Evolutionary conservation across 2,888 invertebrate genomes (phyloP).

Genomic region (Amphimallon solstitiale): DNA sequence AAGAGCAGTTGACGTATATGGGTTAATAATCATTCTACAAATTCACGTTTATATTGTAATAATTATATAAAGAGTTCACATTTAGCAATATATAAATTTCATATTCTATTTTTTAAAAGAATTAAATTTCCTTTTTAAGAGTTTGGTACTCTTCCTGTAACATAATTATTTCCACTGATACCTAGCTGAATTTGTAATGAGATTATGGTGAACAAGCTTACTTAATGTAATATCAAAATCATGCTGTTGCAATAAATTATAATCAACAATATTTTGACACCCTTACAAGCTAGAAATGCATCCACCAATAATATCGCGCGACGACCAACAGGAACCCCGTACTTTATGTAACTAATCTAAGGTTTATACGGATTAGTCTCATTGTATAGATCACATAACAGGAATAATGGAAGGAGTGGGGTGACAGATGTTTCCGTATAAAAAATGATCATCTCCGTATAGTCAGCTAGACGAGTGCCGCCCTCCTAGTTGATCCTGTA

Average conservation of each 20-base stretch:
- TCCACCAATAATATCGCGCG: neutral
- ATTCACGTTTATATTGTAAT: no score
- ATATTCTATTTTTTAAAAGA: no score
- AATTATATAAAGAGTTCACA: no score
- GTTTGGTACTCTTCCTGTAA: no score
- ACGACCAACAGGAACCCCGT: constrained; percentile 39
- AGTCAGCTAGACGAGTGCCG: neutral
- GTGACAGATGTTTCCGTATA: constrained; percentile 58
- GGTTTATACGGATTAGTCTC: constrained; percentile 48
- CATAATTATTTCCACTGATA: no score
- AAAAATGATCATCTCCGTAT: constrained; percentile 52
- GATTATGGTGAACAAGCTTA: no score
- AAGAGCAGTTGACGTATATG: no score
- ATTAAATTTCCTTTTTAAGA: no score
- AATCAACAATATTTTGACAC: constrained; percentile 55
- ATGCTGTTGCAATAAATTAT: constrained; percentile 42
- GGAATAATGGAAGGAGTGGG: constrained; percentile 24
- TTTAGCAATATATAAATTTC: no score
- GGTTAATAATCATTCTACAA: no score
- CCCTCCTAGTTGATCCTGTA: constrained; percentile 2
- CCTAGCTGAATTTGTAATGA: no score
- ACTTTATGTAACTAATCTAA: constrained; percentile 41
- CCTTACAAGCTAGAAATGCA: constrained; percentile 51
- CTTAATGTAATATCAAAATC: neutral
- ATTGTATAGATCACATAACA: constrained; percentile 27